Evolutionary conservation across 2,113 vertebrate genomes (phyloP).

Genomic region (Ailurus styani): DNA sequence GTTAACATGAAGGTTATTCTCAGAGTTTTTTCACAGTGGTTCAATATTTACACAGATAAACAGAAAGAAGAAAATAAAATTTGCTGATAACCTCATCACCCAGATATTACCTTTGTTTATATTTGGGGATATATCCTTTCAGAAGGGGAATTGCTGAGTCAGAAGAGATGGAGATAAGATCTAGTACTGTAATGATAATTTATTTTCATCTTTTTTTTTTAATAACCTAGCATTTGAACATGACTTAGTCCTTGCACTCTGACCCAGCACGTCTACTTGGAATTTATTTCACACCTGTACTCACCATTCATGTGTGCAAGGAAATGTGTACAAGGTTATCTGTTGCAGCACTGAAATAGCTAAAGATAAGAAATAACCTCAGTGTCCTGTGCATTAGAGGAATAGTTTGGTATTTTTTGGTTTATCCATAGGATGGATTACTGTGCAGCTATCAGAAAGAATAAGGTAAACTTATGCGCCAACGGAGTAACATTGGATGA

Average conservation of each 20-base stretch:
- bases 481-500: neutral
- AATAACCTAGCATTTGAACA: neutral
- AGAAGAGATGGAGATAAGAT: neutral
- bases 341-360: neutral
- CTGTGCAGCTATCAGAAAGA: neutral
- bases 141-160: neutral
- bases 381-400: neutral
- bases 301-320: neutral
- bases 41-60: constrained; percentile 15
- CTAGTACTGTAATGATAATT: neutral
- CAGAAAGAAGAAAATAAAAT: constrained; percentile 4
- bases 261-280: neutral
- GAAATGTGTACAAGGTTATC: neutral
- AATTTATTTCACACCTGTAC: neutral
- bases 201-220: neutral
- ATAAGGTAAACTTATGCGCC: neutral
- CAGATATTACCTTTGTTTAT: neutral
- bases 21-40: neutral
- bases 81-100: neutral
- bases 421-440: neutral
- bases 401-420: neutral
- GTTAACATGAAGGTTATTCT: neutral
- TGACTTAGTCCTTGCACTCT: neutral
- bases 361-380: neutral
- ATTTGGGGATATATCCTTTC: neutral